A percentile compares a stretch with the other conserved stretches of the same genome.
Conservation (phyloP, 2,888 invertebrate genomes). For the Morpho helenor region DNA sequence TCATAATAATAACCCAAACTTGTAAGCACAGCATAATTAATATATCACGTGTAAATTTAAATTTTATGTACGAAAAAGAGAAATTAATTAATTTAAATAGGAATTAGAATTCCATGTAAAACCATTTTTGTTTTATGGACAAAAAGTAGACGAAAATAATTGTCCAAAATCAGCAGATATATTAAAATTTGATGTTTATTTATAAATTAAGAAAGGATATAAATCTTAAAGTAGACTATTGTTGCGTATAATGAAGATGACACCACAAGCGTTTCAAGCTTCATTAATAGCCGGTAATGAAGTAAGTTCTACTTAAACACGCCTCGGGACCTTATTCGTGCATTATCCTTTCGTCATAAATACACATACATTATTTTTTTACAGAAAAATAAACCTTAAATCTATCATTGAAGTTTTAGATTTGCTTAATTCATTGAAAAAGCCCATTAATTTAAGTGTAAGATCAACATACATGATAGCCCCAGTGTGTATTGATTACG, state of each 20-base stretch:
- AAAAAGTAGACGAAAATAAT: too few relatives aligned
- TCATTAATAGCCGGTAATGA: conserved; percentile 71
- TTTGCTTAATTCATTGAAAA: conserved; percentile 3
- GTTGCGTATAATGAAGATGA: conserved; percentile 46
- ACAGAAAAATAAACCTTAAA: conserved; percentile 52
- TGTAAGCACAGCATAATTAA: too few relatives aligned
- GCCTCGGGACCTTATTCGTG: conserved; percentile 58
- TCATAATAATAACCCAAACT: too few relatives aligned
- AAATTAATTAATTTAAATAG: too few relatives aligned
- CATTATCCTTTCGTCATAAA: conserved; percentile 55
- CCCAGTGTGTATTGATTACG: conserved; percentile 3
- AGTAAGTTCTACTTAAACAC: conserved; percentile 73
- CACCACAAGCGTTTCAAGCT: conserved; percentile 50
- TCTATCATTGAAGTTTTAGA: conserved; percentile 26
- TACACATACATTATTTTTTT: conserved; percentile 31
- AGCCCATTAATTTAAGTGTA: background rate
- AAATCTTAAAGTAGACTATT: conserved; percentile 31
- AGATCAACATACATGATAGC: conserved; percentile 4
- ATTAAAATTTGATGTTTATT: background rate
- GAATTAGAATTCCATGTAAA: too few relatives aligned
- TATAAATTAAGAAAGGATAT: conserved; percentile 31
- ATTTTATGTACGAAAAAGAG: too few relatives aligned
- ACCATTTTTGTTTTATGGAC: too few relatives aligned
- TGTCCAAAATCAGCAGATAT: too few relatives aligned
- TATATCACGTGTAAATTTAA: too few relatives aligned